Conservation (phyloP, 2,888 invertebrate species). For the Diadegma fenestrale region DNA sequence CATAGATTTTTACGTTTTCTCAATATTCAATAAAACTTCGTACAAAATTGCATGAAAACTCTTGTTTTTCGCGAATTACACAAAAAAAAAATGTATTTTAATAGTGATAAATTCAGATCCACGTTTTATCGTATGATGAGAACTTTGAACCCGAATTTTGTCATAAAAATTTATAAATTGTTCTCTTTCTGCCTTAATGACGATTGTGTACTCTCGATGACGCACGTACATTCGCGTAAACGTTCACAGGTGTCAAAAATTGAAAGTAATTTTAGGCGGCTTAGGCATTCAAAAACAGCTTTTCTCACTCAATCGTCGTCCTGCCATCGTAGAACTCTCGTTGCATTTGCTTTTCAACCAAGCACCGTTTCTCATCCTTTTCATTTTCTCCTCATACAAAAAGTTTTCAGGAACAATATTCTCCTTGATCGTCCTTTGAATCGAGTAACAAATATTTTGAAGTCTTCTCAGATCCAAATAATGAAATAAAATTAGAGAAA, state of each 20-base stretch:
- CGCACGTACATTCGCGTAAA: neutral
- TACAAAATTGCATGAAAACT: neutral
- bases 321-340: conserved; percentile 75
- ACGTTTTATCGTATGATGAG: neutral
- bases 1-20: neutral
- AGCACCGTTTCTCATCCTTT: neutral
- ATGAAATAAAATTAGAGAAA: neutral
- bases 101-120: neutral
- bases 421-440: neutral
- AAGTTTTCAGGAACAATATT: neutral
- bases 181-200: neutral
- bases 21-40: neutral
- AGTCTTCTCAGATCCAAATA: neutral
- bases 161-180: neutral
- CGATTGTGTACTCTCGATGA: conserved; percentile 29
- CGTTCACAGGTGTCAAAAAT: conserved; percentile 37
- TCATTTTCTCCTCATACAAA: too few species aligned
- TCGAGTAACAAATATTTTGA: neutral
- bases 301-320: conserved; percentile 76
- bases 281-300: conserved; percentile 77
- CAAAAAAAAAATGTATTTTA: neutral
- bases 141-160: neutral
- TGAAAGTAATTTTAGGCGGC: conserved; percentile 69
- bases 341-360: neutral
- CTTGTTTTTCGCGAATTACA: neutral